Percentiles rank a stretch among this genome's conserved stretches.
These are phyloP conservation scores for Chelonoidis abingdonii DNA, from an alignment of 2,113 vertebrate species.

Conservation along the genomic window DNA sequence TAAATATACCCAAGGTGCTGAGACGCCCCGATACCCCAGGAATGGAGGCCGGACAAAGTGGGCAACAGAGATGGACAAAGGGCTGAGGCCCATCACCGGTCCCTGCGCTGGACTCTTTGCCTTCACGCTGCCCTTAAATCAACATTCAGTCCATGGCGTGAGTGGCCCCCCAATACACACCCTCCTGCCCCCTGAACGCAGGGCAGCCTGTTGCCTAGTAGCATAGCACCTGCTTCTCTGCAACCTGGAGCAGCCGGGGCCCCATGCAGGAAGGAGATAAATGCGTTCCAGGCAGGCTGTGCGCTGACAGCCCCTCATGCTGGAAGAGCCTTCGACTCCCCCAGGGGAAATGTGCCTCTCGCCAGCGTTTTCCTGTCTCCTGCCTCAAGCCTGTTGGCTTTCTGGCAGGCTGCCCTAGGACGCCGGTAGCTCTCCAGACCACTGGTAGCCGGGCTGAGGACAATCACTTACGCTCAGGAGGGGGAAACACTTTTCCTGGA, in stretches of 20 bases:
- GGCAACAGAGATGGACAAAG: not conserved
- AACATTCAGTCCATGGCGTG: not conserved
- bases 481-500: not conserved
- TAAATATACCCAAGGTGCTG: no score
- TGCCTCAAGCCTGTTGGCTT: not conserved
- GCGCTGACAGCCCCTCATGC: not conserved
- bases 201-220: not conserved
- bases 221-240: not conserved
- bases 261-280: not conserved
- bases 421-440: no score
- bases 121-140: not conserved
- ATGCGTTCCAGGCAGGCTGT: not conserved
- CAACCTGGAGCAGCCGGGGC: not conserved
- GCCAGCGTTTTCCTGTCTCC: not conserved
- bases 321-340: not conserved
- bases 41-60: no score
- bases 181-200: no score
- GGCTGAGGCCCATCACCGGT: not conserved
- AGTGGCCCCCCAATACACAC: not conserved
- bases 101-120: not conserved
- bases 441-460: not conserved
- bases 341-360: not conserved
- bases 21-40: no score
- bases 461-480: not conserved
- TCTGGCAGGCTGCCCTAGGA: not conserved